Evolutionary conservation across 2,797 vertebrate species (phyloP).

Genomic region (Sebastes matsubarae): DNA sequence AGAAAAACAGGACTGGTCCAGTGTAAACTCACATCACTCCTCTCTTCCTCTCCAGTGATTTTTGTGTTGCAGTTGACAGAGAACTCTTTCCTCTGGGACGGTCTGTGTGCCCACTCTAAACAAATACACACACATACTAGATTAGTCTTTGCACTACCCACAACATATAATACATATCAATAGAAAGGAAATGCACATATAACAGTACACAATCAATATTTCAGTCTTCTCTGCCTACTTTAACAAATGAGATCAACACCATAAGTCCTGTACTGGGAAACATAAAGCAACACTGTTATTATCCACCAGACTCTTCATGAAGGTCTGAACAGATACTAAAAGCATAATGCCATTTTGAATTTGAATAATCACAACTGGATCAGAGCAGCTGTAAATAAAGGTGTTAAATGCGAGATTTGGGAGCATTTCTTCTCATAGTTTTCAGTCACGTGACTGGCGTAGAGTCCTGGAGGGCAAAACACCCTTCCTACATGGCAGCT

Average conservation of each 20-base stretch:
- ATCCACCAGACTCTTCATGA: background rate
- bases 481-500: too few relatives aligned
- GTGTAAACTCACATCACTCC: slow-evolving; percentile 71
- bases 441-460: too few relatives aligned
- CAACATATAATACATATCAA: background rate
- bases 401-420: too few relatives aligned
- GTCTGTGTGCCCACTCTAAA: slow-evolving; percentile 48
- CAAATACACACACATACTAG: background rate
- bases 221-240: background rate
- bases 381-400: background rate
- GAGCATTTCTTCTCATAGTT: too few relatives aligned
- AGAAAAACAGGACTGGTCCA: background rate
- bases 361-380: background rate
- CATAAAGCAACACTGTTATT: background rate
- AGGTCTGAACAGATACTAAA: background rate
- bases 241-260: background rate
- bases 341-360: background rate
- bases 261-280: background rate
- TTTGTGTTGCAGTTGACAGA: slow-evolving; percentile 81
- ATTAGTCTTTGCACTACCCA: background rate
- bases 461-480: too few relatives aligned
- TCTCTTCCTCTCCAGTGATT: slow-evolving; percentile 80
- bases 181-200: background rate
- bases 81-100: slow-evolving; percentile 43
- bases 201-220: slow-evolving; percentile 1